Conservation (phyloP, 2,888 invertebrate species). For the Oscheius sp. region DNA sequence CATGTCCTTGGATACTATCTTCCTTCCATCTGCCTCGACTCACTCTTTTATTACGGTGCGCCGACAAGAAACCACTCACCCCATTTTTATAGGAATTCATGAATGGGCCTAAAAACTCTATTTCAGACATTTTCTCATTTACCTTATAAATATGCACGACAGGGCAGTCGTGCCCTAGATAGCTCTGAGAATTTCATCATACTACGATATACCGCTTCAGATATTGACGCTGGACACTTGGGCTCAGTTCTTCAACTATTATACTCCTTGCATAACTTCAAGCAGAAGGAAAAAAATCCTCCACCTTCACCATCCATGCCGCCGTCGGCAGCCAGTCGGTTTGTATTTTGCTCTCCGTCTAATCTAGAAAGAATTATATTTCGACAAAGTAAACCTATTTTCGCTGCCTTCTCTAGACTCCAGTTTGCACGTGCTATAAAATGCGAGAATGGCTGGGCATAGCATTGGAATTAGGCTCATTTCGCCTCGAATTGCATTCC, state of each 20-base stretch:
- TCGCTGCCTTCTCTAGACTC: neutral
- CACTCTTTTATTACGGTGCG: slow-evolving; percentile 26
- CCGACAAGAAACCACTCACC: slow-evolving; percentile 24
- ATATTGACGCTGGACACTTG: slow-evolving; percentile 90
- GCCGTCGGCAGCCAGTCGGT: slow-evolving; percentile 16
- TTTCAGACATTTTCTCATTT: too few relatives aligned
- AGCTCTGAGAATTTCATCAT: neutral
- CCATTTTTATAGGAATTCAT: neutral
- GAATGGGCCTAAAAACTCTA: too few relatives aligned
- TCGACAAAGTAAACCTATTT: too few relatives aligned
- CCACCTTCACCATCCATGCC: slow-evolving; percentile 23
- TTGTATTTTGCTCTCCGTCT: neutral
- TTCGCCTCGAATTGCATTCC: slow-evolving; percentile 29
- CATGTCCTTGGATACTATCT: slow-evolving; percentile 25
- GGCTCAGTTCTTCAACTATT: slow-evolving; percentile 92
- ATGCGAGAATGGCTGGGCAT: slow-evolving; percentile 29
- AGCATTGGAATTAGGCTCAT: slow-evolving; percentile 31
- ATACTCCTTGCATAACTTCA: slow-evolving; percentile 91
- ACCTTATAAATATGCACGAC: too few relatives aligned
- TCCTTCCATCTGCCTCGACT: slow-evolving; percentile 5
- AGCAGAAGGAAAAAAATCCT: slow-evolving; percentile 71
- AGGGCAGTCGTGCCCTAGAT: too few relatives aligned
- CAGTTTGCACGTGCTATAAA: slow-evolving; percentile 31
- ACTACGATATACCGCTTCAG: slow-evolving; percentile 74
- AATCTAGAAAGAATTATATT: too few relatives aligned